phyloP scores from a whole-genome alignment of 64 coral and sea anemone genomes.

The Stichodactyla mertensii region DNA sequence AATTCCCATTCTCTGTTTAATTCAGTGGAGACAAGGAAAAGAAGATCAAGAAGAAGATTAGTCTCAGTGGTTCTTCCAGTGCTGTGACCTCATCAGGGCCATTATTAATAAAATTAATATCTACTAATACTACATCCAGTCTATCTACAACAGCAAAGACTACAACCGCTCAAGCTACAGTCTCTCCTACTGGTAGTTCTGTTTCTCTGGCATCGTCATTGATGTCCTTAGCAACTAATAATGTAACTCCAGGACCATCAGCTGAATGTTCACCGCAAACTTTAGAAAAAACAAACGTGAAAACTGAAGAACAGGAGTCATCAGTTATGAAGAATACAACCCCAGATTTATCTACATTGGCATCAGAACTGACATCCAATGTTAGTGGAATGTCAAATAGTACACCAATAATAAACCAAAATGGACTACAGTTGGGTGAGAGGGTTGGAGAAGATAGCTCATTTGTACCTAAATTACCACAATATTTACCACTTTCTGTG shows the following conservation, averaged over 20 bases:
- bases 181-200: slow-evolving; percentile 20
- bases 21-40: slow-evolving; percentile 88
- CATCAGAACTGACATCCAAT: neutral
- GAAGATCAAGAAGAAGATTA: slow-evolving; percentile 67
- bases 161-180: slow-evolving; percentile 13
- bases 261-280: neutral
- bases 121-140: neutral
- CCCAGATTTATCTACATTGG: neutral
- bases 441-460: neutral
- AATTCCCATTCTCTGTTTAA: slow-evolving; percentile 13
- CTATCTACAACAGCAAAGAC: neutral
- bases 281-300: neutral
- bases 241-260: neutral
- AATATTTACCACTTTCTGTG: slow-evolving; percentile 52
- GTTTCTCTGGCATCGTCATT: slow-evolving; percentile 4
- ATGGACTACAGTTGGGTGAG: slow-evolving; percentile 23
- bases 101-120: slow-evolving; percentile 4
- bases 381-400: neutral
- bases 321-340: neutral
- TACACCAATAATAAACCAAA: slow-evolving; percentile 22
- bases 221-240: neutral
- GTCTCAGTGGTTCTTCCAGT: slow-evolving; percentile 4
- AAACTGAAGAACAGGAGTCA: neutral
- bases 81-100: neutral
- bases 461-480: slow-evolving; percentile 61